These are phyloP conservation scores for Oreochromis spilurus DNA, from an alignment of 2,113 vertebrate species.

Conservation along the genomic window DNA sequence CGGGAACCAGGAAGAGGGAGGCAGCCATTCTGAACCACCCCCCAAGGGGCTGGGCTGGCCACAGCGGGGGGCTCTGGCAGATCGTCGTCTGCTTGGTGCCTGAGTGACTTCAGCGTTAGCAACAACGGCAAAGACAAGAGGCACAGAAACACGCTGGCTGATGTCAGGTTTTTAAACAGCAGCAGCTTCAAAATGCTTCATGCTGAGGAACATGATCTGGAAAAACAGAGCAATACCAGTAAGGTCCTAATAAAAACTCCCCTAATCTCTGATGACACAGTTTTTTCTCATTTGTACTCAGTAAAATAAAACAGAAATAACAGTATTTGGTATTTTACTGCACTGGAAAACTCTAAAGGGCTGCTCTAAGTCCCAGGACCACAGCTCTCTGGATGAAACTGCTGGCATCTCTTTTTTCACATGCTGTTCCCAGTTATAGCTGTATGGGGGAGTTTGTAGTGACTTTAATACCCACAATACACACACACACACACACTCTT, in stretches of 20 bases:
- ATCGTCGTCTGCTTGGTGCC: neutral
- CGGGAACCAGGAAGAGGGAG: slow-evolving; percentile 43
- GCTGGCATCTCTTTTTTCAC: neutral
- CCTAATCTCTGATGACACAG: slow-evolving; percentile 2
- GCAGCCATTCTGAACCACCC: slow-evolving; percentile 49
- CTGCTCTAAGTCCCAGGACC: neutral
- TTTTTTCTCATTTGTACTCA: neutral
- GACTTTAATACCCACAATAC: slow-evolving; percentile 39
- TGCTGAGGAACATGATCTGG: neutral
- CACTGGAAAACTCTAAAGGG: neutral
- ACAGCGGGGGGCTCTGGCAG: slow-evolving; percentile 21
- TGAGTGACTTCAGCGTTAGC: neutral
- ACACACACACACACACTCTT: neutral
- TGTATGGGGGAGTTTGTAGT: slow-evolving; percentile 22
- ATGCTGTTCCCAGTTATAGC: slow-evolving; percentile 23
- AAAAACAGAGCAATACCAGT: neutral
- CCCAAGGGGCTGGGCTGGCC: neutral
- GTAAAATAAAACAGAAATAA: slow-evolving; percentile 18
- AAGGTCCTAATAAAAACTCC: neutral
- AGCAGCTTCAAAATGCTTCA: neutral
- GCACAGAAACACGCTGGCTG: neutral
- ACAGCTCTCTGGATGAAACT: neutral
- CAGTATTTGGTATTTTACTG: neutral
- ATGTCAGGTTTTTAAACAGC: neutral
- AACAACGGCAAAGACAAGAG: neutral